These are phyloP conservation scores for Mythimna albipuncta DNA, from an alignment of 2,888 invertebrate species.

Conservation along the genomic window DNA sequence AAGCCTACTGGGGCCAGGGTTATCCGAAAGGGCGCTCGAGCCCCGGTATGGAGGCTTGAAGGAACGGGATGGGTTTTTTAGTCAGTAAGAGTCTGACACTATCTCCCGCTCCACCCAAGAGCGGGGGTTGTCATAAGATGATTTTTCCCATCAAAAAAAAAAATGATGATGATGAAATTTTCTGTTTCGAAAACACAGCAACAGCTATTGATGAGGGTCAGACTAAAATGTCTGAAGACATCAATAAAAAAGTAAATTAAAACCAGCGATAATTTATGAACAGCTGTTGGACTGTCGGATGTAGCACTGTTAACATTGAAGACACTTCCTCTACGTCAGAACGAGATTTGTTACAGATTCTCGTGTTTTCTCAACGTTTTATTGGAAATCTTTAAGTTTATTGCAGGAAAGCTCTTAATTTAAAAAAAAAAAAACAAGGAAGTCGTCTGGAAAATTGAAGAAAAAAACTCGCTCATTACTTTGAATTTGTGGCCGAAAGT, in stretches of 20 bases:
- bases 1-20: no score
- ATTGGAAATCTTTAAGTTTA: constrained; percentile 12
- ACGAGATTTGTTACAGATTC: constrained; percentile 9
- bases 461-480: no score
- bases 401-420: not conserved
- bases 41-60: no score
- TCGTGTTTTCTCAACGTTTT: constrained; percentile 25
- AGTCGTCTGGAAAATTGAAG: not conserved
- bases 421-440: not conserved
- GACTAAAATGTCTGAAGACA: constrained; percentile 29
- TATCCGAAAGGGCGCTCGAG: no score
- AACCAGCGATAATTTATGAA: constrained; percentile 51
- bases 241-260: constrained; percentile 58
- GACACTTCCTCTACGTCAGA: constrained; percentile 51
- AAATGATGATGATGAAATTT: no score
- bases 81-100: no score
- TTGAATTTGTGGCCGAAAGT: no score
- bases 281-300: constrained; percentile 30
- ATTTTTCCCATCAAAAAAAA: no score
- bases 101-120: no score
- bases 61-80: no score
- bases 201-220: constrained; percentile 40
- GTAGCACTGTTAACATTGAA: constrained; percentile 28
- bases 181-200: constrained; percentile 27
- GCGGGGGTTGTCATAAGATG: no score